phyloP scores from a whole-genome alignment of 2,888 invertebrate species.

The Lypha dubia region DNA sequence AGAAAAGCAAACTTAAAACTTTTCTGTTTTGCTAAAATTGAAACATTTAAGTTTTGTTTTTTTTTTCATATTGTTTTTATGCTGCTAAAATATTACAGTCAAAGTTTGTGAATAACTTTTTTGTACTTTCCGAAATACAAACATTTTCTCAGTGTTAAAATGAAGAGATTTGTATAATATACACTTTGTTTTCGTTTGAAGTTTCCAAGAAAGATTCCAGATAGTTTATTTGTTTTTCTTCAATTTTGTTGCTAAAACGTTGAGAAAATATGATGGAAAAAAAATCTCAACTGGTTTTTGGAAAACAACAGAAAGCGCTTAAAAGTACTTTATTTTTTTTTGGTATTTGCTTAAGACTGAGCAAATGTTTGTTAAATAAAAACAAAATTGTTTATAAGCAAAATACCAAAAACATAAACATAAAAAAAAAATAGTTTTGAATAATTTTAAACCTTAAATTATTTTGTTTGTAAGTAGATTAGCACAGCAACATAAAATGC shows the following conservation, averaged over 20 bases:
- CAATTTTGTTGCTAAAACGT: neutral
- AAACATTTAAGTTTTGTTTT: neutral
- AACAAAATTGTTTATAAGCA: neutral
- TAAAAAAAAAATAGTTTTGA: neutral
- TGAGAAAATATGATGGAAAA: neutral
- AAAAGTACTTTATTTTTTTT: conserved; percentile 8
- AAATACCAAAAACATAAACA: too few relatives aligned
- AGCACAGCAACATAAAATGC: conserved; percentile 20
- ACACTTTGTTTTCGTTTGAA: conserved; percentile 34
- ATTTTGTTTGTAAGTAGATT: conserved; percentile 46
- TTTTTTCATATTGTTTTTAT: neutral
- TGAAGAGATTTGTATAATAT: conserved; percentile 47
- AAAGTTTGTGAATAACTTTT: conserved; percentile 27
- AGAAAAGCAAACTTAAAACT: neutral
- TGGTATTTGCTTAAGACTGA: conserved; percentile 17
- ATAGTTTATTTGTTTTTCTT: conserved; percentile 15
- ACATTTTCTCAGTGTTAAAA: conserved; percentile 29
- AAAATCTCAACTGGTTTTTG: conserved; percentile 23
- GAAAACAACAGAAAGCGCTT: conserved; percentile 3
- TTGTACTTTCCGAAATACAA: conserved; percentile 19
- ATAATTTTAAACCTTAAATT: conserved; percentile 30
- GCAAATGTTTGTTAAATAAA: conserved; percentile 17
- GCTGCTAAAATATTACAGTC: conserved; percentile 42
- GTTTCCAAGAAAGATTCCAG: conserved; percentile 25
- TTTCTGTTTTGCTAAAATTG: neutral